Evolutionary conservation across 2,888 invertebrate genomes (phyloP).

Genomic region (Noctua janthina): DNA sequence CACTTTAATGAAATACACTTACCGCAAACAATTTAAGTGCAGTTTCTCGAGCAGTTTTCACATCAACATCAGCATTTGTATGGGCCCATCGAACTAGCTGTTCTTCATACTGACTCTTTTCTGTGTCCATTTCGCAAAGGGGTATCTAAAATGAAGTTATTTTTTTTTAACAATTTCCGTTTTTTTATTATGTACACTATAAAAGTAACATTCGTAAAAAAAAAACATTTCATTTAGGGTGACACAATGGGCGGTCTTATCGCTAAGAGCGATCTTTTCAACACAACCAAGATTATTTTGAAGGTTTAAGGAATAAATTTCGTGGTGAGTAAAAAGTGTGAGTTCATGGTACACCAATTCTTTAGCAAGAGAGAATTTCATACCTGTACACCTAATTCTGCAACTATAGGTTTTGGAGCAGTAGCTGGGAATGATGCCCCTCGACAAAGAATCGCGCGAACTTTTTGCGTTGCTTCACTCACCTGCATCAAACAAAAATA

Average conservation of each 20-base stretch:
- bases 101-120: slow-evolving; percentile 96
- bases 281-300: too few species aligned
- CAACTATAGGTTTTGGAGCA: slow-evolving; percentile 95
- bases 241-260: too few species aligned
- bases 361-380: slow-evolving; percentile 23
- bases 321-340: background rate
- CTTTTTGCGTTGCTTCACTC: slow-evolving; percentile 94
- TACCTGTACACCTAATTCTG: slow-evolving; percentile 93
- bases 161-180: background rate
- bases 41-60: slow-evolving; percentile 93
- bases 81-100: slow-evolving; percentile 92
- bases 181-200: too few species aligned
- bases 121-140: slow-evolving; percentile 94
- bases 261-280: too few species aligned
- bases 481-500: slow-evolving; percentile 84
- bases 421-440: slow-evolving; percentile 97
- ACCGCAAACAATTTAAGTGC: slow-evolving; percentile 98
- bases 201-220: too few species aligned
- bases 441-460: slow-evolving; percentile 96
- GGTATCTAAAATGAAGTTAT: slow-evolving; percentile 89
- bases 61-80: slow-evolving; percentile 91
- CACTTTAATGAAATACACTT: slow-evolving; percentile 76
- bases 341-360: background rate
- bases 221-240: too few species aligned
- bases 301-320: background rate